A percentile compares a stretch with the other conserved stretches of the same genome.
Evolutionary conservation across 2,113 vertebrate genomes (phyloP).

Genomic region (Capreolus pygargus): DNA sequence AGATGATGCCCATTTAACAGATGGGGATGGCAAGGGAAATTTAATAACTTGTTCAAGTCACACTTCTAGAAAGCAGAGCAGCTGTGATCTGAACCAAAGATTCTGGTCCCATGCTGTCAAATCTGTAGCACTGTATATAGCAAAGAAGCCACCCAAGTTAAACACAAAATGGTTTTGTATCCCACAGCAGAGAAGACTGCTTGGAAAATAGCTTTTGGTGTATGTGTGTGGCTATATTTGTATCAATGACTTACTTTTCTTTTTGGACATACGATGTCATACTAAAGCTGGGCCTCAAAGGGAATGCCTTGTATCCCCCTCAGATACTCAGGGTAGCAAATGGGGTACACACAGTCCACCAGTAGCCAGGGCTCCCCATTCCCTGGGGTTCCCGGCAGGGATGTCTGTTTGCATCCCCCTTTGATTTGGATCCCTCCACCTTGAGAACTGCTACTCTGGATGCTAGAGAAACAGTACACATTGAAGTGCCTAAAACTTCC

Average conservation of each 20-base stretch:
- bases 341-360: not conserved
- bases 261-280: not conserved
- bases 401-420: not conserved
- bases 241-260: not conserved
- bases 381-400: not conserved
- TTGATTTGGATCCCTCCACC: not conserved
- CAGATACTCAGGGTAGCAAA: not conserved
- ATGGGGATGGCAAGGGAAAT: not conserved
- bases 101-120: not conserved
- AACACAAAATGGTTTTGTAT: not conserved
- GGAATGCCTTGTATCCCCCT: not conserved
- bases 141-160: not conserved
- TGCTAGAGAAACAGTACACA: not conserved
- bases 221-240: not conserved
- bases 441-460: not conserved
- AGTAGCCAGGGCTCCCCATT: not conserved
- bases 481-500: not conserved
- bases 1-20: not conserved
- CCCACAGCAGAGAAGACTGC: not conserved
- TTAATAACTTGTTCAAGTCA: not conserved
- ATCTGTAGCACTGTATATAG: not conserved
- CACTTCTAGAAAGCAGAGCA: not conserved
- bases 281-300: not conserved
- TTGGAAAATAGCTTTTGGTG: not conserved
- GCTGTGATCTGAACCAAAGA: not conserved